These are phyloP conservation scores for Tetranychus piercei DNA, from an alignment of 2,888 invertebrate genomes.

Conservation along the genomic window DNA sequence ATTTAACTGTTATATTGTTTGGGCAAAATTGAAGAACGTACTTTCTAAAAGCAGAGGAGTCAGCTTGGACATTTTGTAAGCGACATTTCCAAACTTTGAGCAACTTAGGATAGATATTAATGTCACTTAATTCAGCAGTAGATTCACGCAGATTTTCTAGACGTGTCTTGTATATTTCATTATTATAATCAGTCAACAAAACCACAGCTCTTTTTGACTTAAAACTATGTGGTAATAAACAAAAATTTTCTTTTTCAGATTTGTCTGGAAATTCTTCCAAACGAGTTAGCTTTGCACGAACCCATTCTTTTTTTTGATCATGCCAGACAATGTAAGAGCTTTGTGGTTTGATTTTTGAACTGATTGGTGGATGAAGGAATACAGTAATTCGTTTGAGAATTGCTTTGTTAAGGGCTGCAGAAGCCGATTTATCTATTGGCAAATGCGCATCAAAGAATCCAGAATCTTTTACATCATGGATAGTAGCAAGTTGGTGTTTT, in stretches of 20 bases:
- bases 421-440: neutral
- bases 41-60: neutral
- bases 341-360: neutral
- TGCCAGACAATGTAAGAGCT: neutral
- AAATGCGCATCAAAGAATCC: neutral
- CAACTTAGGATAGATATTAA: neutral
- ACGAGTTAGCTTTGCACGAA: neutral
- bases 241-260: neutral
- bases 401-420: neutral
- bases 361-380: neutral
- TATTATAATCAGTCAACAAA: neutral
- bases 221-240: neutral
- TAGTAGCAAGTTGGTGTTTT: neutral
- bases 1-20: neutral
- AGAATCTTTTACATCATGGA: neutral
- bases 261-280: neutral
- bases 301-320: neutral
- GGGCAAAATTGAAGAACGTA: neutral
- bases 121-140: neutral
- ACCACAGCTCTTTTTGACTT: neutral
- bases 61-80: neutral
- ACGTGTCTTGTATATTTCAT: neutral
- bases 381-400: neutral
- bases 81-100: neutral
- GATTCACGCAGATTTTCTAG: neutral